Conservation (phyloP, 1,140 invertebrate genomes). For the Trichoplusia ni region DNA sequence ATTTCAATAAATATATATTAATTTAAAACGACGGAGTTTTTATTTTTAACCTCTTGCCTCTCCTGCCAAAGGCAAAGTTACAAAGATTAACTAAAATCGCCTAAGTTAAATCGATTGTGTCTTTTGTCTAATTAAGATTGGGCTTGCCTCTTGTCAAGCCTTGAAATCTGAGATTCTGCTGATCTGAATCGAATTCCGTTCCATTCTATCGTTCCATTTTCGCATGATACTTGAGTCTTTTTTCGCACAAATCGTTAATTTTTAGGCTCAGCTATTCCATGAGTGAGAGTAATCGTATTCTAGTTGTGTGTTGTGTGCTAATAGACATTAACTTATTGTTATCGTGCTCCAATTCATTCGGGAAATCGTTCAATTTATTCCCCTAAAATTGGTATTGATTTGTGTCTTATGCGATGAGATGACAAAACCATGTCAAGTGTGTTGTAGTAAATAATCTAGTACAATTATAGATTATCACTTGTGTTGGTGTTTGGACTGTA, state of each 20-base stretch:
- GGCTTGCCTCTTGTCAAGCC: neutral
- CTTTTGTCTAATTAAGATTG: no score
- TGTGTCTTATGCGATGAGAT: constrained; percentile 48
- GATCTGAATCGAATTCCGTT: constrained; percentile 11
- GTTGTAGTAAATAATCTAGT: constrained; percentile 43
- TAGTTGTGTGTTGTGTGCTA: neutral
- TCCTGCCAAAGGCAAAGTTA: no score
- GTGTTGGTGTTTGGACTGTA: constrained; percentile 11
- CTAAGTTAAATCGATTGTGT: no score
- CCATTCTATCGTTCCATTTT: constrained; percentile 28
- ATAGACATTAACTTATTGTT: neutral
- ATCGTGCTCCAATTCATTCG: constrained; percentile 16
- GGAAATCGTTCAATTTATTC: constrained; percentile 26
- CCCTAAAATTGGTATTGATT: constrained; percentile 46
- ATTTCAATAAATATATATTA: no score
- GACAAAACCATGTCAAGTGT: constrained; percentile 51
- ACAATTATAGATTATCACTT: neutral
- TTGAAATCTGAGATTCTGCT: neutral
- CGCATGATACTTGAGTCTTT: constrained; percentile 20
- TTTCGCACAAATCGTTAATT: constrained; percentile 19
- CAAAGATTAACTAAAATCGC: no score
- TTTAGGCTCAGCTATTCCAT: neutral
- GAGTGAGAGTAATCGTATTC: no score
- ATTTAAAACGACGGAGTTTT: no score
- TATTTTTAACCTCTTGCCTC: no score